phyloP scores from a whole-genome alignment of 1,140 invertebrate species.

The Dryas iulia region DNA sequence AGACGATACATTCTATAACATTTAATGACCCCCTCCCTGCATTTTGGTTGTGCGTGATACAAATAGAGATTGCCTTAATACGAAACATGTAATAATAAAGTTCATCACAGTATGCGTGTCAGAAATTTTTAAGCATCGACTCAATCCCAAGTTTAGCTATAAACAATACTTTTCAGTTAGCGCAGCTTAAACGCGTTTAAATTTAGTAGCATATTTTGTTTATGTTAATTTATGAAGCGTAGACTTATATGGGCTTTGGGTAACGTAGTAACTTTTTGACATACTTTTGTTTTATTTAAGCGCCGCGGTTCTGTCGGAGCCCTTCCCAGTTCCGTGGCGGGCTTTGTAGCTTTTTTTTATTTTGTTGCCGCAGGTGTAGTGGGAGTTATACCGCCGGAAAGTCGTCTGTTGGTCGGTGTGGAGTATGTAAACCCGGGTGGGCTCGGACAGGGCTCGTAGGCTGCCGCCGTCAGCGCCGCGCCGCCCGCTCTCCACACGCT shows the following conservation, averaged over 20 bases:
- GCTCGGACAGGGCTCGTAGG: slow-evolving; percentile 66
- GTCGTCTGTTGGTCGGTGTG: slow-evolving; percentile 71
- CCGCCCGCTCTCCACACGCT: slow-evolving; percentile 39
- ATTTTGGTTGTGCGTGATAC: slow-evolving; percentile 68
- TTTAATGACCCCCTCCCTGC: slow-evolving; percentile 54
- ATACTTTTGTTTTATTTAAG: slow-evolving; percentile 59
- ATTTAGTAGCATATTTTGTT: slow-evolving; percentile 19
- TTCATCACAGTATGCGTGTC: slow-evolving; percentile 59
- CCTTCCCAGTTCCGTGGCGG: slow-evolving; percentile 53
- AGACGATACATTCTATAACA: slow-evolving; percentile 52
- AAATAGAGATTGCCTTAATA: slow-evolving; percentile 48
- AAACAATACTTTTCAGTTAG: slow-evolving; percentile 34
- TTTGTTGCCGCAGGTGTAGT: slow-evolving; percentile 79
- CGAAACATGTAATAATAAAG: slow-evolving; percentile 46
- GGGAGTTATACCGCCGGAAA: slow-evolving; percentile 74
- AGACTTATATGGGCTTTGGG: slow-evolving; percentile 29
- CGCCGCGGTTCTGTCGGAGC: slow-evolving; percentile 56
- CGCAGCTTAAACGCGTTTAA: slow-evolving; percentile 29
- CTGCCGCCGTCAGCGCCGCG: slow-evolving; percentile 38
- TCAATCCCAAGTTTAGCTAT: slow-evolving; percentile 63
- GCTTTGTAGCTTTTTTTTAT: slow-evolving; percentile 76
- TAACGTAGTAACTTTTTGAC: slow-evolving; percentile 43
- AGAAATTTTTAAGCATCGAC: slow-evolving; percentile 57
- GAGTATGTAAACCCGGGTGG: slow-evolving; percentile 67
- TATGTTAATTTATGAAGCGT: slow-evolving; percentile 22